Conservation (phyloP, 2,113 vertebrate species). For the Paedocypris sp. region DNA sequence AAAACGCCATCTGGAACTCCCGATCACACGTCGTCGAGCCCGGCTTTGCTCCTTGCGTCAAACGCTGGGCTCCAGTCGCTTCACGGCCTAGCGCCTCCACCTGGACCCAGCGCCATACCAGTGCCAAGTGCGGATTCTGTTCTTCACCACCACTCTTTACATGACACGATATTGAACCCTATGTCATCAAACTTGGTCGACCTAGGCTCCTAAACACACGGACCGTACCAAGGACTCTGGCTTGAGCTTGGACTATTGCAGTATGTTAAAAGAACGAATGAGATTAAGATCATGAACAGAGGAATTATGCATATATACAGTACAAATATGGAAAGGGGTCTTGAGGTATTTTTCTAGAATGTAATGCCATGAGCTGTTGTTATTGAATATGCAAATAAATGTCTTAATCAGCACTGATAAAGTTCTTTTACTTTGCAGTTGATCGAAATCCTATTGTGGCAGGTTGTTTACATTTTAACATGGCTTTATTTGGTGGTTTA, state of each 20-base stretch:
- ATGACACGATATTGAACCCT: constrained; percentile 97
- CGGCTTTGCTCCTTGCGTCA: constrained; percentile 80
- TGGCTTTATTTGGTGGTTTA: no score
- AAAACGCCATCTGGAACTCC: constrained; percentile 95
- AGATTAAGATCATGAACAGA: constrained; percentile 30
- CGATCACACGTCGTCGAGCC: constrained; percentile 87
- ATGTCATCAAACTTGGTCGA: constrained; percentile 98
- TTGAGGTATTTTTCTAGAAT: constrained; percentile 52
- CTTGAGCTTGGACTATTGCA: constrained; percentile 14
- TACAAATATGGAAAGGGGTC: constrained; percentile 40
- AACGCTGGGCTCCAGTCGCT: constrained; percentile 77
- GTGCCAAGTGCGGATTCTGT: constrained; percentile 80
- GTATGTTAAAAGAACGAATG: constrained; percentile 38
- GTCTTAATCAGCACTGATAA: constrained; percentile 54
- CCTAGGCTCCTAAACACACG: constrained; percentile 81
- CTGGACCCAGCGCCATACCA: constrained; percentile 90
- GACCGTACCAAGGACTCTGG: constrained; percentile 23
- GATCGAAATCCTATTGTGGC: constrained; percentile 41
- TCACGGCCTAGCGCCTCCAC: constrained; percentile 85
- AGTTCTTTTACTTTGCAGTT: constrained; percentile 49
- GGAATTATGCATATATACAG: constrained; percentile 41
- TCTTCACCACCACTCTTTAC: constrained; percentile 92
- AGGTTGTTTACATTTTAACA: constrained; percentile 49
- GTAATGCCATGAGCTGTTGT: constrained; percentile 53
- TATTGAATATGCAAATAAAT: constrained; percentile 60